Percentiles rank a stretch among this genome's conserved stretches.
phyloP scores from a whole-genome alignment of 2,888 invertebrate species.

The Hemistola chrysoprasaria region DNA sequence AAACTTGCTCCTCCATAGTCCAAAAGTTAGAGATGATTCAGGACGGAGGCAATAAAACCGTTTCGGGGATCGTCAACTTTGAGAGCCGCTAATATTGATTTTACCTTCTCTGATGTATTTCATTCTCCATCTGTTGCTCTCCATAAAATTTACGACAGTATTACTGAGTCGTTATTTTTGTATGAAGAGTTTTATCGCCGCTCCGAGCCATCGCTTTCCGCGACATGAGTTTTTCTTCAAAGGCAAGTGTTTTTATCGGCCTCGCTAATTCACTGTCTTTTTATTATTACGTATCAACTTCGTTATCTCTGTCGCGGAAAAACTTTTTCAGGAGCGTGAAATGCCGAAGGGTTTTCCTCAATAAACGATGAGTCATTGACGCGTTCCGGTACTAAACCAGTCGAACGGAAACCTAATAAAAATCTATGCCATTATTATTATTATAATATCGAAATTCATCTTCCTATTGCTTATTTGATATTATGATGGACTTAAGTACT shows the following conservation, averaged over 20 bases:
- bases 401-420: constrained; percentile 6
- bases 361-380: constrained; percentile 15
- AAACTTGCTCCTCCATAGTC: constrained; percentile 9
- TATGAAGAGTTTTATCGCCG: constrained; percentile 73
- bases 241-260: constrained; percentile 49
- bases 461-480: not conserved
- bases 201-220: constrained; percentile 49
- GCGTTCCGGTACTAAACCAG: constrained; percentile 13
- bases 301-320: constrained; percentile 17
- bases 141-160: constrained; percentile 78
- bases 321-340: constrained; percentile 13
- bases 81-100: constrained; percentile 74
- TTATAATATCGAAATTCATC: too few relatives aligned
- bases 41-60: constrained; percentile 58
- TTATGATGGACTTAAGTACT: too few relatives aligned
- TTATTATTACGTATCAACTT: constrained; percentile 27
- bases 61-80: constrained; percentile 53
- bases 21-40: constrained; percentile 45
- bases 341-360: constrained; percentile 10
- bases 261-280: constrained; percentile 44
- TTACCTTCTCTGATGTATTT: constrained; percentile 68
- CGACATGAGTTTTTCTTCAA: constrained; percentile 57
- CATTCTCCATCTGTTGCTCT: constrained; percentile 80
- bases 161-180: constrained; percentile 78
- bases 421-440: constrained; percentile 3